A percentile compares a stretch with the other conserved stretches of the same genome.
Evolutionary conservation across 2,888 invertebrate species (phyloP).

Genomic region (Eupelmus urozonus): DNA sequence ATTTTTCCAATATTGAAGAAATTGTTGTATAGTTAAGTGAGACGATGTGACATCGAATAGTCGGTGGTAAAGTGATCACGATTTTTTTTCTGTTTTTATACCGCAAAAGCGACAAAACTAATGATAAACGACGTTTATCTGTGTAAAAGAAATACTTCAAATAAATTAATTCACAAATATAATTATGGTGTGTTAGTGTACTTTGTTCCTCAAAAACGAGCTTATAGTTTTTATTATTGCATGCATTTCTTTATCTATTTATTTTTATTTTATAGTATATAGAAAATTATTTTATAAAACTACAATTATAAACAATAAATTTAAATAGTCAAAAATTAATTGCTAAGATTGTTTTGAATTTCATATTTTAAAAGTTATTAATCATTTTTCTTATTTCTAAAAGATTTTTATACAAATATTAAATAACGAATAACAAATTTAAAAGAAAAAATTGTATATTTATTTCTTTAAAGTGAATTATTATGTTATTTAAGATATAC

Average conservation of each 20-base stretch:
- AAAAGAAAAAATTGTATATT: neutral
- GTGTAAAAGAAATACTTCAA: conserved; percentile 58
- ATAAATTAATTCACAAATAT: conserved; percentile 59
- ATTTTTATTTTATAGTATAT: neutral
- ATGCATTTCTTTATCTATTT: conserved; percentile 10
- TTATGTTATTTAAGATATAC: conserved; percentile 5
- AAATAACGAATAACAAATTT: conserved; percentile 5
- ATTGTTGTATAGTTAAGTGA: conserved; percentile 55
- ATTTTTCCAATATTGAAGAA: conserved; percentile 53
- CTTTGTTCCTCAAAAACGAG: conserved; percentile 53
- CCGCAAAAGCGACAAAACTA: conserved; percentile 56
- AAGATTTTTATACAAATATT: neutral
- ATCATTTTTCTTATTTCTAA: too few species aligned
- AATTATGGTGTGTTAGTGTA: conserved; percentile 37
- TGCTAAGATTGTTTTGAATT: too few species aligned
- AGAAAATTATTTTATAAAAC: too few species aligned
- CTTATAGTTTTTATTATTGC: conserved; percentile 18
- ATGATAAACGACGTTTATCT: conserved; percentile 59
- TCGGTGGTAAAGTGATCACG: conserved; percentile 47
- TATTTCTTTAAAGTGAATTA: too few species aligned
- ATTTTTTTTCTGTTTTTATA: conserved; percentile 61
- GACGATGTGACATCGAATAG: conserved; percentile 49
- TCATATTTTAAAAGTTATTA: too few species aligned
- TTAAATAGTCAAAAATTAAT: too few species aligned
- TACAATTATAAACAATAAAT: too few species aligned